These are phyloP conservation scores for Helicoverpa zea DNA, from an alignment of 1,140 invertebrate species.

Conservation along the genomic window DNA sequence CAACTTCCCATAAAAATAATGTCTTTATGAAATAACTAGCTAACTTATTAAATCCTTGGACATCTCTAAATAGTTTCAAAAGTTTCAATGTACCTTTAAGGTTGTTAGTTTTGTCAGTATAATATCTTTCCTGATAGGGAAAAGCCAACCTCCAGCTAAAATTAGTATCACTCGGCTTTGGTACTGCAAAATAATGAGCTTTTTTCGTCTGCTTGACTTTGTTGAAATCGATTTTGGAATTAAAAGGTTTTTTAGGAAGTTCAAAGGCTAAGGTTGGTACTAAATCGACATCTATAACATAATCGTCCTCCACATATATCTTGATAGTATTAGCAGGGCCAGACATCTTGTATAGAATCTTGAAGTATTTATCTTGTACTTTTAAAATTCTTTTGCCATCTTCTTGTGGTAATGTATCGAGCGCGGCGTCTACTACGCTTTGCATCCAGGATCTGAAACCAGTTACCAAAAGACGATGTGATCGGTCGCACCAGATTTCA, in stretches of 20 bases:
- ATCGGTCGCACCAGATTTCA: constrained; percentile 64
- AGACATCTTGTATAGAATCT: constrained; percentile 59
- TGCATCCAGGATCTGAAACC: constrained; percentile 70
- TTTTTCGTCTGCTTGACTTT: constrained; percentile 56
- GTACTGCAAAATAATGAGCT: constrained; percentile 65
- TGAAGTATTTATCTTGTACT: constrained; percentile 57
- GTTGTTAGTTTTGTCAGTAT: constrained; percentile 62
- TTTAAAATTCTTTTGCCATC: constrained; percentile 57
- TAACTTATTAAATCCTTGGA: constrained; percentile 65
- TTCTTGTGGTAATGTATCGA: constrained; percentile 57
- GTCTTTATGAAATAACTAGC: constrained; percentile 72
- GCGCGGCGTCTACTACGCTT: constrained; percentile 61
- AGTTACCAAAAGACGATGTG: constrained; percentile 58
- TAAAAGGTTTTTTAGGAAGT: constrained; percentile 59
- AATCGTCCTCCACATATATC: constrained; percentile 56
- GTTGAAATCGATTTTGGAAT: constrained; percentile 58
- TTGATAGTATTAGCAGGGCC: constrained; percentile 68
- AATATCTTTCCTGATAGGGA: constrained; percentile 66
- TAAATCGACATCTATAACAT: constrained; percentile 67
- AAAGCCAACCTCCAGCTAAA: constrained; percentile 69
- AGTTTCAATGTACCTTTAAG: constrained; percentile 64
- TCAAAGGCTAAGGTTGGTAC: constrained; percentile 66
- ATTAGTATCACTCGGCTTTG: constrained; percentile 65
- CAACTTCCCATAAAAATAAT: constrained; percentile 68
- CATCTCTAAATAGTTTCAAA: constrained; percentile 66